Conservation (phyloP, 2,113 vertebrate species). For the Coregonus clupeaformis region DNA sequence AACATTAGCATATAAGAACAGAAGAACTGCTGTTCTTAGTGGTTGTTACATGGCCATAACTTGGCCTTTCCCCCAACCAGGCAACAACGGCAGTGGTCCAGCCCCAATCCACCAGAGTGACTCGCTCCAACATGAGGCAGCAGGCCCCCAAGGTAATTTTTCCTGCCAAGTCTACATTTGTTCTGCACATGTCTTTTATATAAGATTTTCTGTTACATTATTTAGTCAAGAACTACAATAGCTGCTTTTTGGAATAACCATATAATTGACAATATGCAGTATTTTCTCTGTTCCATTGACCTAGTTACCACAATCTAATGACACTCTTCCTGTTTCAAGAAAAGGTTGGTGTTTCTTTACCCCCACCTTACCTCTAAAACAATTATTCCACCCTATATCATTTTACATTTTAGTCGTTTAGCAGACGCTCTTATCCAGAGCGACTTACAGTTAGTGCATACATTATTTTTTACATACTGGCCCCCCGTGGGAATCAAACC, state of each 20-base stretch:
- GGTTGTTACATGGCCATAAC: not conserved
- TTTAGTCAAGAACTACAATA: no score
- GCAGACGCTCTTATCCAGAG: no score
- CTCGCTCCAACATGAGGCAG: slow-evolving; percentile 70
- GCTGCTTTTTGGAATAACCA: no score
- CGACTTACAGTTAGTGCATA: no score
- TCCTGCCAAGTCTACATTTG: no score
- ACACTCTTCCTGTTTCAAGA: slow-evolving; percentile 8
- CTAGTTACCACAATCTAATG: slow-evolving; percentile 16
- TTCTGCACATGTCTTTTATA: no score
- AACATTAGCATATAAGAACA: no score
- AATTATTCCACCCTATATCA: not conserved
- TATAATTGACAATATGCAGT: not conserved
- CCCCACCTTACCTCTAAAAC: not conserved
- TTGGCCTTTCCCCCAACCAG: slow-evolving; percentile 24
- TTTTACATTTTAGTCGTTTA: no score
- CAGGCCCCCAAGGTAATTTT: slow-evolving; percentile 47
- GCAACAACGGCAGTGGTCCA: not conserved
- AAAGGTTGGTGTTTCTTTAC: slow-evolving; percentile 34
- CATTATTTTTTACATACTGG: no score
- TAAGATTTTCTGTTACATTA: no score
- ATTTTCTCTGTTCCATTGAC: not conserved
- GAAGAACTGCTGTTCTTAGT: no score
- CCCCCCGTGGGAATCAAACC: no score
- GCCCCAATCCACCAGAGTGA: slow-evolving; percentile 60